phyloP scores from a whole-genome alignment of 2,888 invertebrate species.

The Bruchidius siliquastri region DNA sequence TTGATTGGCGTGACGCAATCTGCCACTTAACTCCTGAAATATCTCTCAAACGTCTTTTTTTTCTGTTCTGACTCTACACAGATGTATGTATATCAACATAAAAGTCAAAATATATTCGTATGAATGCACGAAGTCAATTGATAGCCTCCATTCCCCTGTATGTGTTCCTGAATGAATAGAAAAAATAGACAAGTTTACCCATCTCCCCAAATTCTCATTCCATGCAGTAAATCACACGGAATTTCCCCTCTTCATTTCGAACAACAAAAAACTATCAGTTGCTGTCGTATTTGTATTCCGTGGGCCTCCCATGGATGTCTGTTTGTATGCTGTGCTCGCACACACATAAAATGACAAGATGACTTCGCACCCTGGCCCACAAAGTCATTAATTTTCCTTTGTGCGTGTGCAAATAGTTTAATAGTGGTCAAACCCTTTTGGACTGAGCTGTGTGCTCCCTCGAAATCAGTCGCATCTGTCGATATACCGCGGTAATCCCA shows the following conservation, averaged over 20 bases:
- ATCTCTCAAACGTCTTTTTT: too few relatives aligned
- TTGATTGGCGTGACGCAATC: too few relatives aligned
- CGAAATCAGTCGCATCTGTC: slow-evolving; percentile 1
- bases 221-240: background rate
- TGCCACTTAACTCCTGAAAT: too few relatives aligned
- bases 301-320: background rate
- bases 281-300: background rate
- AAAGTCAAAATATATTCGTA: too few relatives aligned
- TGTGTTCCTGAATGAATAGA: background rate
- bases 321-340: background rate
- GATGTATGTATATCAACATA: too few relatives aligned
- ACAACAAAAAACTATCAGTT: background rate
- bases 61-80: too few relatives aligned
- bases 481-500: background rate
- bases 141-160: background rate
- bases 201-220: background rate
- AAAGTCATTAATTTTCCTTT: slow-evolving; percentile 32
- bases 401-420: slow-evolving; percentile 28
- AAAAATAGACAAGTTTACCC: background rate
- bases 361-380: slow-evolving; percentile 5
- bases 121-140: too few relatives aligned
- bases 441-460: background rate
- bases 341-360: background rate
- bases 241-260: background rate
- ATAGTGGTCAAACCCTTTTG: slow-evolving; percentile 35